phyloP scores from a whole-genome alignment of 2,113 vertebrate genomes.

The Hydropotes inermis region DNA sequence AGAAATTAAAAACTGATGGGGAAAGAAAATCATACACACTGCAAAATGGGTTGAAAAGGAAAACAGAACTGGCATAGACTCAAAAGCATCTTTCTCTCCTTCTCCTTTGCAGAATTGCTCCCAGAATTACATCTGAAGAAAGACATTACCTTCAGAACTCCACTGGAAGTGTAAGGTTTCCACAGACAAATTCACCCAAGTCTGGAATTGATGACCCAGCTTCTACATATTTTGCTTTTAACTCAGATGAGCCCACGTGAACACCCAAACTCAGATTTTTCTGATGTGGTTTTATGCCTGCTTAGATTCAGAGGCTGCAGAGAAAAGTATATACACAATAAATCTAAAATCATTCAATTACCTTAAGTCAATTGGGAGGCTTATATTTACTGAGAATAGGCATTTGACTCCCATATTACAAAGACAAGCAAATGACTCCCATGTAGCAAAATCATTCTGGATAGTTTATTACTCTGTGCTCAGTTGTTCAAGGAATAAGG shows the following conservation, averaged over 20 bases:
- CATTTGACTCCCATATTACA: constrained; percentile 41
- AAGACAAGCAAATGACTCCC: constrained; percentile 40
- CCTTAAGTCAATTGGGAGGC: constrained; percentile 51
- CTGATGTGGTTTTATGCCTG: constrained; percentile 10
- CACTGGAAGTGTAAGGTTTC: not conserved
- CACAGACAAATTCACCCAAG: not conserved
- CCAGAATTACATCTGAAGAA: not conserved
- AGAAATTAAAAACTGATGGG: not conserved
- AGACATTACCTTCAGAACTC: not conserved
- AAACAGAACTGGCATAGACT: not conserved
- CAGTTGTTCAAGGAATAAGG: not conserved
- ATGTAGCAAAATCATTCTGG: constrained; percentile 33
- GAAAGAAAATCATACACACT: not conserved
- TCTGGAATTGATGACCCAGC: not conserved
- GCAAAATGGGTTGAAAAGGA: not conserved
- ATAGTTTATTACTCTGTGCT: not conserved
- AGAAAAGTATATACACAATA: not conserved
- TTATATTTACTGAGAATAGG: constrained; percentile 47
- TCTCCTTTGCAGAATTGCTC: not conserved
- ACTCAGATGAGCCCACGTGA: not conserved
- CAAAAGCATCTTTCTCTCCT: not conserved
- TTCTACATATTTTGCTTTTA: not conserved
- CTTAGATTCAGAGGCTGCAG: not conserved
- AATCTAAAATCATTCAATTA: constrained; percentile 56
- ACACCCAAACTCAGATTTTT: constrained; percentile 13